phyloP scores from a whole-genome alignment of 2,113 vertebrate species.

The Daboia siamensis region DNA sequence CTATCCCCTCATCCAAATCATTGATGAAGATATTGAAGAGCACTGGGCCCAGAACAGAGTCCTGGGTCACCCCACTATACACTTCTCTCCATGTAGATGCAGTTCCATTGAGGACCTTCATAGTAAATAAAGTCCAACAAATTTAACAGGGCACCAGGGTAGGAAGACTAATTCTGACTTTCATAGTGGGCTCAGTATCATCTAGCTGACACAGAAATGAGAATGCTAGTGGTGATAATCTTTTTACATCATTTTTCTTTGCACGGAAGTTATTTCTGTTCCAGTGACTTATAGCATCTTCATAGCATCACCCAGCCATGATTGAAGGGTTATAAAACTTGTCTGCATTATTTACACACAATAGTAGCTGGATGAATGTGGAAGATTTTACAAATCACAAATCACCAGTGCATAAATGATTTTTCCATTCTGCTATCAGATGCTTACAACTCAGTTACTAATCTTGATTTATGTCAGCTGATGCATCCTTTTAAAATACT shows the following conservation, averaged over 20 bases:
- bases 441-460: background rate
- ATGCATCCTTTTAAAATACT: background rate
- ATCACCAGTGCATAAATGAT: background rate
- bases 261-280: background rate
- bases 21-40: too few relatives aligned
- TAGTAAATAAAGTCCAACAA: background rate
- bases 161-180: background rate
- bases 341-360: background rate
- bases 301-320: background rate
- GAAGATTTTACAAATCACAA: background rate
- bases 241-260: background rate
- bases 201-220: background rate
- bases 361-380: background rate
- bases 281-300: background rate
- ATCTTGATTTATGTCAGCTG: background rate
- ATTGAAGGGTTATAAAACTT: background rate
- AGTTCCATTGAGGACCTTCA: background rate
- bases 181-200: background rate
- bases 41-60: too few relatives aligned
- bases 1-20: too few relatives aligned
- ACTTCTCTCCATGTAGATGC: too few relatives aligned
- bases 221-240: background rate
- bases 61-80: too few relatives aligned
- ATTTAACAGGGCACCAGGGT: background rate
- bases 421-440: background rate